These are phyloP conservation scores for Acanthococcus lagerstroemiae DNA, from an alignment of 2,888 invertebrate genomes.

Conservation along the genomic window DNA sequence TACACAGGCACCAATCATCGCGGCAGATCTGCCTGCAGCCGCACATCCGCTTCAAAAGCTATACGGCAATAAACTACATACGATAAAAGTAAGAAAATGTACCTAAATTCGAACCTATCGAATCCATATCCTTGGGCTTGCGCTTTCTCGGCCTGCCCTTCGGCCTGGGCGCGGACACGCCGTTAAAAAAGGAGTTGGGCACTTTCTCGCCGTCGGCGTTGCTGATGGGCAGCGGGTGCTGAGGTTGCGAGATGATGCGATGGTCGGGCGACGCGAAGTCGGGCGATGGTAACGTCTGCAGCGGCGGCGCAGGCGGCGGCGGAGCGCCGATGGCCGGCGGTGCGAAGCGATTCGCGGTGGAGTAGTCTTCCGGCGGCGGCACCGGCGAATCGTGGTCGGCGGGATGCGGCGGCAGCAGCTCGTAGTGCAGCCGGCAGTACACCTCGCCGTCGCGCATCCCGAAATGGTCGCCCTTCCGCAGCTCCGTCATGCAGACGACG, in stretches of 20 bases:
- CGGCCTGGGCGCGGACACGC: constrained; percentile 61
- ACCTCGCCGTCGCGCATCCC: constrained; percentile 81
- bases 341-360: constrained; percentile 47
- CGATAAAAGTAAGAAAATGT: constrained; percentile 42
- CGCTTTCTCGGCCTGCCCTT: constrained; percentile 87
- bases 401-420: constrained; percentile 40
- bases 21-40: no score
- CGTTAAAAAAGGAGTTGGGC: constrained; percentile 48
- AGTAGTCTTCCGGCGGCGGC: constrained; percentile 44
- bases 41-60: no score
- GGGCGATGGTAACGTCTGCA: constrained; percentile 25
- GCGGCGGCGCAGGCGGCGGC: constrained; percentile 37
- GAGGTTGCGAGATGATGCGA: constrained; percentile 40
- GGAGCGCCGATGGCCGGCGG: constrained; percentile 37
- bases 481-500: constrained; percentile 70
- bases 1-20: no score
- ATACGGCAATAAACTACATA: background rate
- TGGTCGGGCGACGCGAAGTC: constrained; percentile 24
- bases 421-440: constrained; percentile 69
- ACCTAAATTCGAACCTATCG: constrained; percentile 78
- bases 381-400: constrained; percentile 43
- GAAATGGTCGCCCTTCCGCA: constrained; percentile 90
- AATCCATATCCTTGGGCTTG: constrained; percentile 81
- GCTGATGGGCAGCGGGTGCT: background rate
- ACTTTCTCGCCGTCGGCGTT: constrained; percentile 34